Evolutionary conservation across 2,113 vertebrate genomes (phyloP).

Genomic region (Tretioscincus oriximinensis): DNA sequence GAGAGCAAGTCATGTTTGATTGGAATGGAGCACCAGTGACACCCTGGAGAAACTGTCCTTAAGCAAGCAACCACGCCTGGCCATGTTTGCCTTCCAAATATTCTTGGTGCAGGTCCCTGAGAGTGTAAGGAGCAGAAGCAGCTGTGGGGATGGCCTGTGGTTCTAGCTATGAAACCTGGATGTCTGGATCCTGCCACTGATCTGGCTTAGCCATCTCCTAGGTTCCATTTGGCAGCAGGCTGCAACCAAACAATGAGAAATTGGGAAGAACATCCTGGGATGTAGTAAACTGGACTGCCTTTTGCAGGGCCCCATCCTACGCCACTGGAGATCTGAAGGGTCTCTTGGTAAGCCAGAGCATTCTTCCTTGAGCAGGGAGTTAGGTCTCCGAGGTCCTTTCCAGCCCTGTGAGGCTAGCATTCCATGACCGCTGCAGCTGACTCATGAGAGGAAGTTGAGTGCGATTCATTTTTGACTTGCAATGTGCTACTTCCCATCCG

Average conservation of each 20-base stretch:
- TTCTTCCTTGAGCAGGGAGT: too few relatives aligned
- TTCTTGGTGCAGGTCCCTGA: conserved; percentile 15
- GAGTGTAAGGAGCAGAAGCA: not conserved
- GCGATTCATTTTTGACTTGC: not conserved
- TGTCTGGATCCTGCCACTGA: too few relatives aligned
- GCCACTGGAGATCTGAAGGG: not conserved
- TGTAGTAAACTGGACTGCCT: not conserved
- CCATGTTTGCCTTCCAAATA: conserved; percentile 7
- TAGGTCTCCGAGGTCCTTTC: too few relatives aligned
- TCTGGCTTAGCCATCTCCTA: not conserved
- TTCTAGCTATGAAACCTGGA: not conserved
- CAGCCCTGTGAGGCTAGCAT: too few relatives aligned
- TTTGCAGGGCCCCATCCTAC: not conserved
- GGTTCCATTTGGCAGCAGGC: too few relatives aligned
- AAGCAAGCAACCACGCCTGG: conserved; percentile 13
- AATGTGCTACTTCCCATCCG: not conserved
- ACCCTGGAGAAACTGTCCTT: not conserved
- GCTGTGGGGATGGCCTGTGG: not conserved
- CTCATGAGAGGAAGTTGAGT: not conserved
- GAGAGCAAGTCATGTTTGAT: not conserved
- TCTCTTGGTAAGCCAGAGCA: too few relatives aligned
- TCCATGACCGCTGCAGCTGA: too few relatives aligned
- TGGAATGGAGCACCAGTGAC: not conserved
- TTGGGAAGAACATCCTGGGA: not conserved
- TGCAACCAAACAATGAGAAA: too few relatives aligned